Base-by-base conservation (phyloP, 1,140 invertebrate genomes). In the Drepana arcuata region DNA sequence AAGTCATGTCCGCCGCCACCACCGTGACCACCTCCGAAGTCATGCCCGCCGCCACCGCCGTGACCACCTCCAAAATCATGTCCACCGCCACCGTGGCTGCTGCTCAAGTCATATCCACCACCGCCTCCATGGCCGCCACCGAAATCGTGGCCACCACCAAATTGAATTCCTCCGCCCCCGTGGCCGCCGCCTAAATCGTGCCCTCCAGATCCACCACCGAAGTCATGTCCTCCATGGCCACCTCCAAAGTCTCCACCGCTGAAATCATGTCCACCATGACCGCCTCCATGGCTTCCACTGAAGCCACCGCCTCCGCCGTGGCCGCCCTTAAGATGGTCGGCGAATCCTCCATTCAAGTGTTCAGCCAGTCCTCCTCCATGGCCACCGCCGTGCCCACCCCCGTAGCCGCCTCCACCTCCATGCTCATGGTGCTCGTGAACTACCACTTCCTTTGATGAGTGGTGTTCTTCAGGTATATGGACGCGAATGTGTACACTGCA, bases 401-500 rank as follows among this genome's bases (percentile, higher is more conserved):
- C 56, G 4, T 56, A 55, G 1, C 61, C 63, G 5, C 59, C 61
- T 31, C 54, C 49, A 1, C 56, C 64, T 34, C 62, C 52, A n/a
- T 66, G 53, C 1, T 68, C 67, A 37, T 75, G 73, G 29, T 71
- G 53, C 32, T 75, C 68, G 29, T 74, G 69, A 13, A 73, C 58
- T 32, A 79, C 47, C n/a, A 75, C 69, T 50, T 72, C 68, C 39
- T 75, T 72, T 1, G 65, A 61, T 4, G 64, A 63, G 39, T 75
- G 69, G 45, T 74, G 68, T 28, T 62, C 43, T 37, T 77, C 72
- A 40, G 75, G 75, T 63, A 80, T 64, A 39, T 78, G 75, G 11
- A 80, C 62, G 23, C 73, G 63, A 38, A 80, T 80, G 35, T 80
- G 75, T 25, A 80, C 73, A 34, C 75, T 80, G 61, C 5, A 72